Conservation (phyloP, 2,888 invertebrate genomes). For the Chloroclystis v-ata region DNA sequence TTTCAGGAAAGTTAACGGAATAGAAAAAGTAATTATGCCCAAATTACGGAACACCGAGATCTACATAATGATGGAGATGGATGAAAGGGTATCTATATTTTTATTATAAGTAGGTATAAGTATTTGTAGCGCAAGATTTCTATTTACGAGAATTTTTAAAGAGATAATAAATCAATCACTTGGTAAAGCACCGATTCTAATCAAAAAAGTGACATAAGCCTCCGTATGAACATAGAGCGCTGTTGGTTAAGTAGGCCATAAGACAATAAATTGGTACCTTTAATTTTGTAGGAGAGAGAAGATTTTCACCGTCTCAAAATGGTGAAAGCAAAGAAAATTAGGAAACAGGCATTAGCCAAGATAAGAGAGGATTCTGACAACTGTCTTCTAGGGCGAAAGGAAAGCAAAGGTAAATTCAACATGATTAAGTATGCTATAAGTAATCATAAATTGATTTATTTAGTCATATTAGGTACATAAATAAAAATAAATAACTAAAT, state of each 20-base stretch:
- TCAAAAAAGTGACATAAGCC: too few species aligned
- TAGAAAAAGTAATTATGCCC: constrained; percentile 71
- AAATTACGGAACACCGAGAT: constrained; percentile 64
- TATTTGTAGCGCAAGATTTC: neutral
- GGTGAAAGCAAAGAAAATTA: constrained; percentile 68
- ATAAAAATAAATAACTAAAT: too few species aligned
- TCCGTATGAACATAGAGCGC: too few species aligned
- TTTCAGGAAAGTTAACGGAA: constrained; percentile 70
- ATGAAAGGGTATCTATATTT: constrained; percentile 55
- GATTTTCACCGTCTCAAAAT: constrained; percentile 72
- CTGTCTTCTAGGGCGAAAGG: constrained; percentile 27
- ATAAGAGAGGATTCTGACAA: constrained; percentile 19
- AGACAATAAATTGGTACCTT: too few species aligned
- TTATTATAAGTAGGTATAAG: neutral
- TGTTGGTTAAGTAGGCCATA: too few species aligned
- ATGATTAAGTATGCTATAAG: too few species aligned
- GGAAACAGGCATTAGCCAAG: constrained; percentile 36
- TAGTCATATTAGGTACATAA: too few species aligned
- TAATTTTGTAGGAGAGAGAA: constrained; percentile 67
- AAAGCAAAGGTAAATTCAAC: neutral
- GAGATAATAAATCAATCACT: too few species aligned
- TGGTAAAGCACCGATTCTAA: too few species aligned
- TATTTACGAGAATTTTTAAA: neutral
- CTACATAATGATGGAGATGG: constrained; percentile 68
- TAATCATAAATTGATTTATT: too few species aligned